Base-by-base conservation (phyloP, 2,113 vertebrate genomes). In the Pipa parva region DNA sequence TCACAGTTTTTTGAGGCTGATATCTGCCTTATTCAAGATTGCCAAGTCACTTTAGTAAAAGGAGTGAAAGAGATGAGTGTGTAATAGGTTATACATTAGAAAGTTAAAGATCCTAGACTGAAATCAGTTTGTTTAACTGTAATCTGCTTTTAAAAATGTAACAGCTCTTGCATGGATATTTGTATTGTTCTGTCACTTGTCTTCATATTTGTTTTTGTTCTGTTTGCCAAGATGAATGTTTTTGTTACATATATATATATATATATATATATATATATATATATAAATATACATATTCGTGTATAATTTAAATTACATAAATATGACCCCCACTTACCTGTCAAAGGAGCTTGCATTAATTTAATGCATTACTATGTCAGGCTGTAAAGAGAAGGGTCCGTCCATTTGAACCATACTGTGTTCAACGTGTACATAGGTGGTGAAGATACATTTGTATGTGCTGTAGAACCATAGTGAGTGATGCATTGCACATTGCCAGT, bases 371-470 rank as follows among this genome's bases (percentile, higher is more conserved):
- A 20, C 26, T 36, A 11, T 37, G n/a, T n/a, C n/a, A n/a, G 71
- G 46, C 57, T 59, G 55, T 0, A 0, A 65, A 13, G 2, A 7
- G 26, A n/a, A 45, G 71, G 18, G 25, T 70, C 54, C 50, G 52
- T 73, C 46, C 50, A 61, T 46, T 73, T 4, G 45, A 59, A 71
- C 59, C 61, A 42, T 58, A 58, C 29, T 70, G 48, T 26, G 73
- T 48, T 71, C 66, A 70, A 9, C 56, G 26, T 94, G 91, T 94
- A 93, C 88, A 93, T 93, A 92, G 76, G 79, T 42, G 68, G 76
- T 76, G 80, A 79, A 73, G 73, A 71, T 49, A 70, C 74, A 22
- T 93, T 94, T 92, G 92, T 94, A 94, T 88, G 87, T 89, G 91
- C 89, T 87, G 89, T 92, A 92, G 91, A 91, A 67, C 46, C 88